phyloP scores from a whole-genome alignment of 2,888 invertebrate species.

The Eumerus sabulonum region DNA sequence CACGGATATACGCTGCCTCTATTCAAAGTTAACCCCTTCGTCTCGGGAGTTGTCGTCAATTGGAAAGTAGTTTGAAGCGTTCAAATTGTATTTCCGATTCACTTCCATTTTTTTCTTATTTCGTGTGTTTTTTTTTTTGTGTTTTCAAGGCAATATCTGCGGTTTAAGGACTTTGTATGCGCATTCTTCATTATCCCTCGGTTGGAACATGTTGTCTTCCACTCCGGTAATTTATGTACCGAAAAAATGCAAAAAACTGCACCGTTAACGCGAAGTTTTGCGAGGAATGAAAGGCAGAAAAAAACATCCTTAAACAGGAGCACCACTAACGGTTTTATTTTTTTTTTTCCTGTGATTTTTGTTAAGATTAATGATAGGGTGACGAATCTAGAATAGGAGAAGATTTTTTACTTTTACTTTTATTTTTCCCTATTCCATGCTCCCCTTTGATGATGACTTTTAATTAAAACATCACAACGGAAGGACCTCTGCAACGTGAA shows the following conservation, averaged over 20 bases:
- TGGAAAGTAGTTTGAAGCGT: conserved; percentile 52
- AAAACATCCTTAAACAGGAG: conserved; percentile 48
- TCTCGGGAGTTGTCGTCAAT: conserved; percentile 36
- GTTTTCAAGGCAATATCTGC: conserved; percentile 40
- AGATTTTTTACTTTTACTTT: conserved; percentile 2
- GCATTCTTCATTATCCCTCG: conserved; percentile 7
- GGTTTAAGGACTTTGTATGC: conserved; percentile 19
- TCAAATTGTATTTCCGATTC: conserved; percentile 32
- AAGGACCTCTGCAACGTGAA: conserved; percentile 26
- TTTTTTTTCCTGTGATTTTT: too few relatives aligned
- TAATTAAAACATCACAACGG: conserved; percentile 62
- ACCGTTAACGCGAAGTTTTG: background rate
- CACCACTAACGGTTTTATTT: conserved; percentile 31
- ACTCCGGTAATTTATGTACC: too few relatives aligned
- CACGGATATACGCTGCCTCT: background rate
- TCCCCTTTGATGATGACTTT: conserved; percentile 63
- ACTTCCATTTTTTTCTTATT: conserved; percentile 1
- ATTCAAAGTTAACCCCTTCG: conserved; percentile 22
- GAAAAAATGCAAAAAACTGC: background rate
- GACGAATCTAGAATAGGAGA: conserved; percentile 46
- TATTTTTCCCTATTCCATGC: conserved; percentile 34
- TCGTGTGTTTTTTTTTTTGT: conserved; percentile 31
- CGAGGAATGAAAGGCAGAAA: conserved; percentile 17
- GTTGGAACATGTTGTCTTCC: conserved; percentile 13
- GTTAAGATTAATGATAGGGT: conserved; percentile 60